Conservation (phyloP, 2,888 invertebrate species). For the Lucinisca nassula region DNA sequence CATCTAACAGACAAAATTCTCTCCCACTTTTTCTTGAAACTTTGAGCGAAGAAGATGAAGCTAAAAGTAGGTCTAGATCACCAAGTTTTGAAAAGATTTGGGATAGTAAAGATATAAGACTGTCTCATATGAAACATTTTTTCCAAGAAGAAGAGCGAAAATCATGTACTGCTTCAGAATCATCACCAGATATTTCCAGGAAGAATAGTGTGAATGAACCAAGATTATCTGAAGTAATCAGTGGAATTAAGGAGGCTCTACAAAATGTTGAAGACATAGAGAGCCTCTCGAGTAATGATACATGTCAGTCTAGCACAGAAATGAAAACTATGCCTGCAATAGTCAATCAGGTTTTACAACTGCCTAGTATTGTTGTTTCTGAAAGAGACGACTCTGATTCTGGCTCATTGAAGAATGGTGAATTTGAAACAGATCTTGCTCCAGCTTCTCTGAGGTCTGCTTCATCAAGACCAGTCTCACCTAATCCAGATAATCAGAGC, state of each 20-base stretch:
- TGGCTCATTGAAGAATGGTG: background rate
- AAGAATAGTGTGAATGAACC: conserved; percentile 16
- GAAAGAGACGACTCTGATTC: conserved; percentile 26
- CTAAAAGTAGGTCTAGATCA: conserved; percentile 45
- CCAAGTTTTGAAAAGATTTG: conserved; percentile 41
- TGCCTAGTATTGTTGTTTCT: conserved; percentile 68
- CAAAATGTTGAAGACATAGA: background rate
- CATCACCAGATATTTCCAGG: conserved; percentile 25
- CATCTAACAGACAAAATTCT: conserved; percentile 78
- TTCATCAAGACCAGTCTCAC: background rate
- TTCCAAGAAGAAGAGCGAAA: conserved; percentile 57
- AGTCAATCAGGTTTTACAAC: background rate
- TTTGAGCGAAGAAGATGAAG: conserved; percentile 81
- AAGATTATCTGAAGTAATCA: background rate
- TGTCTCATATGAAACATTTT: conserved; percentile 30
- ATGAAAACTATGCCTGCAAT: background rate
- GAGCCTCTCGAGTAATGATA: background rate
- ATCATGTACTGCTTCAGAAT: conserved; percentile 18
- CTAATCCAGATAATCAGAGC: conserved; percentile 38
- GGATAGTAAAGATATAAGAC: background rate
- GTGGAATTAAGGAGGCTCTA: background rate
- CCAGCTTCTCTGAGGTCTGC: background rate
- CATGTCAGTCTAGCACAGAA: background rate
- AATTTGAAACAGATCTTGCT: background rate
- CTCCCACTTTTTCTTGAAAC: conserved; percentile 83